These are phyloP conservation scores for Astropecten irregularis DNA, from an alignment of 53 echinoderm and acorn worm genomes.

Conservation along the genomic window DNA sequence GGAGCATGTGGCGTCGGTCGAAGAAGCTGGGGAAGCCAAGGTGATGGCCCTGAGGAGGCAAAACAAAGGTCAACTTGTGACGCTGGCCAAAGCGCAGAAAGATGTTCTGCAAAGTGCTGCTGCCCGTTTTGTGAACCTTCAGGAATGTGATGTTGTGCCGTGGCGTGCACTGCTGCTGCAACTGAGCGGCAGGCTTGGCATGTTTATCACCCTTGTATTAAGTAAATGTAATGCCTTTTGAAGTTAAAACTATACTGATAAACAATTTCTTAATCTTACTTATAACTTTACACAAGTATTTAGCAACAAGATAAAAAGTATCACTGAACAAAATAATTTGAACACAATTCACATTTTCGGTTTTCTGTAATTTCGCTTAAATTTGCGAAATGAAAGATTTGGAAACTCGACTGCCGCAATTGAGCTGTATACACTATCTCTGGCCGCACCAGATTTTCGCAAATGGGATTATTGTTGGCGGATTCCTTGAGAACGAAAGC, in stretches of 20 bases:
- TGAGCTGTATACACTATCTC: constrained; percentile 90
- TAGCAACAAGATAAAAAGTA: too few relatives aligned
- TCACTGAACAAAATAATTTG: too few relatives aligned
- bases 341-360: too few relatives aligned
- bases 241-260: too few relatives aligned
- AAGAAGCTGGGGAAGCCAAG: constrained; percentile 92
- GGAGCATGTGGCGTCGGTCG: constrained; percentile 77
- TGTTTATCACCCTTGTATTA: not conserved
- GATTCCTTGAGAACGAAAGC: constrained; percentile 78
- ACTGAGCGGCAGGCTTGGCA: not conserved
- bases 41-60: constrained; percentile 86
- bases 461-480: constrained; percentile 65
- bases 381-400: constrained; percentile 32
- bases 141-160: constrained; percentile 81
- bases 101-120: constrained; percentile 96
- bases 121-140: constrained; percentile 95
- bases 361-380: not conserved
- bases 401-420: constrained; percentile 80
- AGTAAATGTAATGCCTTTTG: too few relatives aligned
- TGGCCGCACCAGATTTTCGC: constrained; percentile 87
- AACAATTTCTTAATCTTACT: too few relatives aligned
- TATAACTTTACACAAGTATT: too few relatives aligned
- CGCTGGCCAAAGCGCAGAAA: constrained; percentile 87
- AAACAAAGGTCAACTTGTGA: constrained; percentile 81
- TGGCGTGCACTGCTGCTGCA: constrained; percentile 47